These are phyloP conservation scores for Poeciliopsis infans DNA, from an alignment of 2,797 vertebrate species.

Conservation along the genomic window DNA sequence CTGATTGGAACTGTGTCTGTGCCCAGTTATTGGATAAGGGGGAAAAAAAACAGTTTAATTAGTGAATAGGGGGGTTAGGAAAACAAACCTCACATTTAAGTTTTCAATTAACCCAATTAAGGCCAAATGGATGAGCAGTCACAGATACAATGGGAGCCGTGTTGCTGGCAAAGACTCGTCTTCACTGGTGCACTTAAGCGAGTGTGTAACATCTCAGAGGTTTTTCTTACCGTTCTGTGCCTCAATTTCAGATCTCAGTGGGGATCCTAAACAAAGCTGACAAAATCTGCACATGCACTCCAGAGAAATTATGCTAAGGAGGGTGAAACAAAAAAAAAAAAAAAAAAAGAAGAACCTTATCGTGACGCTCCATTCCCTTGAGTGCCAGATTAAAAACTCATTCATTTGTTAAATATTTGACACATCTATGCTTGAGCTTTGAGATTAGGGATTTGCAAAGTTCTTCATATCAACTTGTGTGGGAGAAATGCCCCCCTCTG, in stretches of 20 bases:
- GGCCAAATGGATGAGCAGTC: constrained; percentile 72
- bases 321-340: constrained; percentile 77
- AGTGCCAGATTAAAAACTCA: constrained; percentile 84
- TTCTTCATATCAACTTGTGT: constrained; percentile 80
- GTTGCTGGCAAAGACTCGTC: constrained; percentile 64
- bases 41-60: constrained; percentile 76
- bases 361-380: constrained; percentile 78
- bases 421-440: constrained; percentile 80
- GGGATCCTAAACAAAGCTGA: constrained; percentile 80
- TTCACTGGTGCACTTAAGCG: constrained; percentile 60
- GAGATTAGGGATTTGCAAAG: constrained; percentile 75
- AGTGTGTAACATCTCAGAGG: constrained; percentile 64
- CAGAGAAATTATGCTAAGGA: constrained; percentile 83
- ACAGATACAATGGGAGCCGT: constrained; percentile 69
- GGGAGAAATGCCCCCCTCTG: constrained; percentile 76
- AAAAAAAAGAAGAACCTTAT: constrained; percentile 77
- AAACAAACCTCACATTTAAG: constrained; percentile 72
- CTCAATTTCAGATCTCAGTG: constrained; percentile 80
- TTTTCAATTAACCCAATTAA: constrained; percentile 83
- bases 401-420: constrained; percentile 86
- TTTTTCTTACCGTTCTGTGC: constrained; percentile 67
- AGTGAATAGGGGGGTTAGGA: constrained; percentile 40
- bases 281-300: constrained; percentile 79
- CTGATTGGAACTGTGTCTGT: constrained; percentile 64
- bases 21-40: constrained; percentile 66